Base-by-base conservation (phyloP, 2,797 vertebrate species). In the Menidia menidia region DNA sequence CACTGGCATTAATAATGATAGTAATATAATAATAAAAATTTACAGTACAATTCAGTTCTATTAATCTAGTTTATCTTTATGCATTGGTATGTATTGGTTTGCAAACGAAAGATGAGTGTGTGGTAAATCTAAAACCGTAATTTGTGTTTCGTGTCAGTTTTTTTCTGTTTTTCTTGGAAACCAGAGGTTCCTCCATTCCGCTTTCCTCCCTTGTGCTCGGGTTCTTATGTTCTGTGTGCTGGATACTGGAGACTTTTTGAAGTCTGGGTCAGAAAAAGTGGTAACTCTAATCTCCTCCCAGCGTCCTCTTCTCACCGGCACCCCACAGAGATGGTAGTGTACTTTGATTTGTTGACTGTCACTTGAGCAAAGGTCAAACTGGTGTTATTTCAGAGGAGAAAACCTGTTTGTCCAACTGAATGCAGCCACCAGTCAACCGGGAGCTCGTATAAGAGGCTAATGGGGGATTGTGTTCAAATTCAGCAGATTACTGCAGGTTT, bases 91-190 rank as follows among this genome's bases (percentile, higher is more conserved):
- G 3, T 48, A n/a, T n/a, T 30, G 44, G 25, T 54, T 2, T 43
- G 45, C 39, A 32, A 45, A 14, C 11, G 52, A 14, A 71, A 68
- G 31, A 59, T 18, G n/a, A 68, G 60, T 56, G 73, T 55, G 68
- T 42, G n/a, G 62, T 72, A 52, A 55, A 70, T 71, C 48, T 18
- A 67, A 78, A 60, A 71, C 45, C 66, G 60, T 69, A 71, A 45
- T 80, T 79, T 81, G 61, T 68, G 52, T 32, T 55, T 47, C 50
- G 65, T 75, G 33, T 71, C 47, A 44, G 35, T 77, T 58, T 66
- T 58, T 66, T 69, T 64, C 12, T 75, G 44, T 73, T 68, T 68
- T 48, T 62, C 25, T 72, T 32, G 47, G 67, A 61, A 52, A 47
- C 74, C 45, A 62, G 58, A 56, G 12, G 25, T 7, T 42, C 43